phyloP scores from a whole-genome alignment of 2,797 vertebrate genomes.

The Hydrolagus colliei region DNA sequence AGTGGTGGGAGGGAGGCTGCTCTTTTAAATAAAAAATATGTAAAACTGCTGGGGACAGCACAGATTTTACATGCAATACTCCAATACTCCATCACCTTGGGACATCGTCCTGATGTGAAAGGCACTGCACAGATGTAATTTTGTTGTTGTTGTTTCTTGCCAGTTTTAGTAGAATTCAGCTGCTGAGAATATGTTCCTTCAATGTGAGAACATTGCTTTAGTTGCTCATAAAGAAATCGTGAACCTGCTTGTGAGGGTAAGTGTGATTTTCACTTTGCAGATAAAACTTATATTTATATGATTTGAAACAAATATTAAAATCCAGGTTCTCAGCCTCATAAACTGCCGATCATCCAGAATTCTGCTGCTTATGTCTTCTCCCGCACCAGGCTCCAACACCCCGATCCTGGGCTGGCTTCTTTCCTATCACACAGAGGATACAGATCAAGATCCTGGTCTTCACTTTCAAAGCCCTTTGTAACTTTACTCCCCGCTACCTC shows the following conservation, averaged over 20 bases:
- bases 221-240: slow-evolving; percentile 49
- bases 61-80: slow-evolving; percentile 40
- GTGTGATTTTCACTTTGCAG: slow-evolving; percentile 30
- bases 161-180: slow-evolving; percentile 38
- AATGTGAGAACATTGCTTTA: slow-evolving; percentile 68
- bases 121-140: too few species aligned
- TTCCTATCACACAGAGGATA: too few species aligned
- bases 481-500: too few species aligned
- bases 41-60: slow-evolving; percentile 32
- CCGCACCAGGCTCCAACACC: too few species aligned
- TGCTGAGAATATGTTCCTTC: slow-evolving; percentile 71
- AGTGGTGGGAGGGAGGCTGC: too few species aligned
- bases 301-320: background rate
- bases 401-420: too few species aligned
- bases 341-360: too few species aligned
- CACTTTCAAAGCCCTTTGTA: too few species aligned
- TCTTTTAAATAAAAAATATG: too few species aligned
- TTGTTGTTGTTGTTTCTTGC: slow-evolving; percentile 39
- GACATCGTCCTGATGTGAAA: too few species aligned
- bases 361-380: too few species aligned
- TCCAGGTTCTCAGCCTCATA: background rate
- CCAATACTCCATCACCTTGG: slow-evolving; percentile 61
- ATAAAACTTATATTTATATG: background rate
- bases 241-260: slow-evolving; percentile 61
- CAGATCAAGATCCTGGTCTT: too few species aligned